Percentiles rank a stretch among this genome's conserved stretches.
Evolutionary conservation across 2,797 vertebrate genomes (phyloP).

Genomic region (Psittacula derbiana): DNA sequence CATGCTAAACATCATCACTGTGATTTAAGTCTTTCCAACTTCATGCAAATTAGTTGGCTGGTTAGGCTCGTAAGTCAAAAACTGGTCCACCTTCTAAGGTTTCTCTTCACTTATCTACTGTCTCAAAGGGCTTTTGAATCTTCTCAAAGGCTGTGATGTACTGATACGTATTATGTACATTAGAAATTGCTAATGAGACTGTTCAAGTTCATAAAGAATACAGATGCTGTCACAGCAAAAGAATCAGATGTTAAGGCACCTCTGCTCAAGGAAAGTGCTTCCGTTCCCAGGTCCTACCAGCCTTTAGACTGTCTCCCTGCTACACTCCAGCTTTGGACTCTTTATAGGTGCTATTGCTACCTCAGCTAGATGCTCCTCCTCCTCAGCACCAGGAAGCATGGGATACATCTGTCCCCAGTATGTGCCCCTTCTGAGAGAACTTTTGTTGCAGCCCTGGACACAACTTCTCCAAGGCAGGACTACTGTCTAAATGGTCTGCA

Average conservation of each 20-base stretch:
- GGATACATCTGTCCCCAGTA: neutral
- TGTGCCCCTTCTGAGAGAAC: neutral
- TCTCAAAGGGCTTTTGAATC: neutral
- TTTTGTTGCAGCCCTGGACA: neutral
- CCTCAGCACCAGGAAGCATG: neutral
- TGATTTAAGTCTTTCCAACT: neutral
- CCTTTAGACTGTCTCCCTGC: neutral
- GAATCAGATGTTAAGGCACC: neutral
- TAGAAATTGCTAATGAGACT: neutral
- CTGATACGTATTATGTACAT: neutral
- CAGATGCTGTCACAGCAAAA: neutral
- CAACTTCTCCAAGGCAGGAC: neutral
- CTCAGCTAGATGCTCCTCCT: neutral
- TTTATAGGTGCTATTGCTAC: neutral
- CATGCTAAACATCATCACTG: neutral
- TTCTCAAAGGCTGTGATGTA: neutral
- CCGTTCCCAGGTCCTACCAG: neutral
- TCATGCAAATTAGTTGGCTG: neutral
- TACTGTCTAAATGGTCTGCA: neutral
- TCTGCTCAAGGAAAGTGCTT: neutral
- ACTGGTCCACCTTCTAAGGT: neutral
- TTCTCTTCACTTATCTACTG: neutral
- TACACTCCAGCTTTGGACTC: neutral
- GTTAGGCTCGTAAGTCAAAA: neutral
- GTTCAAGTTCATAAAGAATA: neutral